These are phyloP conservation scores for Trididemnum nubilum DNA, from an alignment of 23 tunicate species.

Conservation along the genomic window DNA sequence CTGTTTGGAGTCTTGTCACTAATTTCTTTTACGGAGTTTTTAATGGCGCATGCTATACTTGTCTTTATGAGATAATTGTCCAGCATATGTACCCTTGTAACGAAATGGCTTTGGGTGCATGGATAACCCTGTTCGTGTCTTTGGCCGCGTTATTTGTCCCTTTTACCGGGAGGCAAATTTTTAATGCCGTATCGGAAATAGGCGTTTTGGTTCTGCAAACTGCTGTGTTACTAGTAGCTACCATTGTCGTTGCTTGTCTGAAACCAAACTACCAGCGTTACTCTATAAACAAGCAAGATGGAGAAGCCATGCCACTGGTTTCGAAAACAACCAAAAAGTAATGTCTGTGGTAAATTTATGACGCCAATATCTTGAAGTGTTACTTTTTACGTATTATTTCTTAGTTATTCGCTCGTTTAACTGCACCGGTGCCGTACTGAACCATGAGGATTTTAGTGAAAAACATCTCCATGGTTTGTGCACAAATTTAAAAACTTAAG, in stretches of 20 bases:
- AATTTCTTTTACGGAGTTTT: slow-evolving; percentile 56
- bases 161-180: slow-evolving; percentile 34
- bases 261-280: slow-evolving; percentile 51
- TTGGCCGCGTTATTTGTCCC: slow-evolving; percentile 37
- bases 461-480: too few species aligned
- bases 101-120: slow-evolving; percentile 63
- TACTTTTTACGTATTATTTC: too few species aligned
- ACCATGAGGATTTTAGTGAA: too few species aligned
- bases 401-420: too few species aligned
- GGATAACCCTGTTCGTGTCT: slow-evolving; percentile 59
- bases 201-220: slow-evolving; percentile 37
- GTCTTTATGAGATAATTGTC: slow-evolving; percentile 61
- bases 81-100: slow-evolving; percentile 70
- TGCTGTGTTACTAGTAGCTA: slow-evolving; percentile 24
- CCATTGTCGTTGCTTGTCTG: slow-evolving; percentile 10
- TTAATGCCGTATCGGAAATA: slow-evolving; percentile 13
- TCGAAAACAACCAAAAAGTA: too few species aligned
- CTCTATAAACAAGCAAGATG: slow-evolving; percentile 4
- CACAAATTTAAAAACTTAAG: too few species aligned
- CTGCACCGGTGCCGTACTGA: too few species aligned
- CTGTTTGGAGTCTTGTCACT: slow-evolving; percentile 26
- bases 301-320: slow-evolving; percentile 15
- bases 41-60: slow-evolving; percentile 73
- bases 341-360: too few species aligned
- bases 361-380: too few species aligned